These are phyloP conservation scores for Chouioia cunea DNA, from an alignment of 2,888 invertebrate genomes.

Conservation along the genomic window DNA sequence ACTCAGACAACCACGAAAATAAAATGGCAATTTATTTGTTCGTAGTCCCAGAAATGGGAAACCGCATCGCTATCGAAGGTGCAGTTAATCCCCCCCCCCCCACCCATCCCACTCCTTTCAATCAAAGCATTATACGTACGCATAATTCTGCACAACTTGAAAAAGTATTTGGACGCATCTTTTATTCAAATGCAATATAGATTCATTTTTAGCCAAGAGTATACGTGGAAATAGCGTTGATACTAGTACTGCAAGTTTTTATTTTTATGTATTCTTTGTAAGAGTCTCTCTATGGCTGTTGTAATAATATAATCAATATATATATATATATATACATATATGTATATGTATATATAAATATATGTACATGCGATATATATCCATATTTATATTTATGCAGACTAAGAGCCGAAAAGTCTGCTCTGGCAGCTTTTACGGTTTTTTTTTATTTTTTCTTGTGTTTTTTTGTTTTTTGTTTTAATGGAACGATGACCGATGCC, in stretches of 20 bases:
- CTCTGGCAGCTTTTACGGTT: conserved; percentile 45
- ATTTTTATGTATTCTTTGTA: conserved; percentile 26
- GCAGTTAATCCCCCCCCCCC: too few species aligned
- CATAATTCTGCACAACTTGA: conserved; percentile 31
- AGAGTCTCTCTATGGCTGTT: conserved; percentile 37
- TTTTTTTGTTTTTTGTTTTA: background rate
- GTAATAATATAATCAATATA: conserved; percentile 46
- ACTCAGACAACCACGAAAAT: too few species aligned
- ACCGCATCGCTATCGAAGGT: conserved; percentile 31
- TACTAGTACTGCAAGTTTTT: conserved; percentile 49
- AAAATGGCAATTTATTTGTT: too few species aligned
- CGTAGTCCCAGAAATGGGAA: background rate
- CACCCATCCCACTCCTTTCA: conserved; percentile 8
- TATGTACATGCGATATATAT: conserved; percentile 42
- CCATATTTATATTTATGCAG: conserved; percentile 48
- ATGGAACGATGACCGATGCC: too few species aligned
- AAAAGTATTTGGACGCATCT: conserved; percentile 59
- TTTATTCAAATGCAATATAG: conserved; percentile 59
- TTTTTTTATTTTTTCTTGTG: conserved; percentile 9
- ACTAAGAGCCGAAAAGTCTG: conserved; percentile 42
- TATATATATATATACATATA: conserved; percentile 47
- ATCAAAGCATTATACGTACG: conserved; percentile 31
- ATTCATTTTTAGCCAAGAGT: conserved; percentile 57
- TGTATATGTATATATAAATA: conserved; percentile 45
- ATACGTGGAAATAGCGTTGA: conserved; percentile 58